Percentiles rank a stretch among this genome's conserved stretches.
Conservation (phyloP, 2,797 vertebrate genomes). For the Micropoecilia bifurca region DNA sequence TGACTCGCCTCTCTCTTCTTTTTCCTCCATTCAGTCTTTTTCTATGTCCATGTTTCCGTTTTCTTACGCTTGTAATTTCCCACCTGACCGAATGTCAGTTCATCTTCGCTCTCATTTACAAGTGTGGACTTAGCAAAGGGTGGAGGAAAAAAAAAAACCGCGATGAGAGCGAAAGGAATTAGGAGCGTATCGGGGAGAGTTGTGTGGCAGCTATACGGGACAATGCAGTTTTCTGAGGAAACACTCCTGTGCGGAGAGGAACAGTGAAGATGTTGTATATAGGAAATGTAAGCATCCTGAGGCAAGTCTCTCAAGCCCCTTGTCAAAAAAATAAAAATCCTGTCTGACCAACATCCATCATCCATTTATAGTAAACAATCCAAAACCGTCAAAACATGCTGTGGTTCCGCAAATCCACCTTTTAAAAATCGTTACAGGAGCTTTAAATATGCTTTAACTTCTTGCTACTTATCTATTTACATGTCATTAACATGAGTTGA, state of each 20-base stretch:
- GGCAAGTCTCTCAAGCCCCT: not conserved
- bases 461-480: not conserved
- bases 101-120: conserved; percentile 61
- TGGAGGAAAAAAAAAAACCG: conserved; percentile 38
- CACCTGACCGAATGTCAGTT: conserved; percentile 61
- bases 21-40: not conserved
- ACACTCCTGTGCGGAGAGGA: conserved; percentile 1
- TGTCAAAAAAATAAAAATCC: not conserved
- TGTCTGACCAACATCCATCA: not conserved
- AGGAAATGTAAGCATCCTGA: not conserved
- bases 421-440: not conserved
- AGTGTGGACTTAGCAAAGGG: conserved; percentile 52
- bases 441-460: not conserved
- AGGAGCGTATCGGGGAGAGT: conserved; percentile 16
- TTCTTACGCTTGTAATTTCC: conserved; percentile 57
- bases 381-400: not conserved
- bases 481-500: not conserved
- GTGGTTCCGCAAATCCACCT: not conserved
- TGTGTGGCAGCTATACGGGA: conserved; percentile 7
- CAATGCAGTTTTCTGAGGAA: conserved; percentile 19
- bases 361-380: not conserved
- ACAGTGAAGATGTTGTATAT: not conserved
- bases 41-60: conserved; percentile 28
- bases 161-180: conserved; percentile 38
- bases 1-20: conserved; percentile 33